Evolutionary conservation across 1,140 invertebrate genomes (phyloP).

Genomic region (Cydia pomonella): DNA sequence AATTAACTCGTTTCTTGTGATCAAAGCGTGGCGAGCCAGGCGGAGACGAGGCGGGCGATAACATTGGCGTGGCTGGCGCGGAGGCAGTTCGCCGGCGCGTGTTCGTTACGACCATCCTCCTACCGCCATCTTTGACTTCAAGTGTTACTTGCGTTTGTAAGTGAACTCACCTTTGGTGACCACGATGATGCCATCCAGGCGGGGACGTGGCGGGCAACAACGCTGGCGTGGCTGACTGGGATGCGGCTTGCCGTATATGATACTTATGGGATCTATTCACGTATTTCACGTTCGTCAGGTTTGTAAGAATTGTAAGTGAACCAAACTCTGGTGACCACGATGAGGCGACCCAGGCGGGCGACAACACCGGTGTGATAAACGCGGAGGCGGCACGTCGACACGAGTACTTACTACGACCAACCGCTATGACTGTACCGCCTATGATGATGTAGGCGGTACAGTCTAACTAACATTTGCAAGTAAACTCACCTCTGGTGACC

Average conservation of each 20-base stretch:
- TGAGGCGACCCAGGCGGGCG: too few relatives aligned
- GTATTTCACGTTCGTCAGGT: too few relatives aligned
- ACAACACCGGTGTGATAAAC: too few relatives aligned
- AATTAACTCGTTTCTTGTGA: conserved; percentile 52
- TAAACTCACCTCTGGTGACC: conserved; percentile 63
- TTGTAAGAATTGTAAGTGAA: too few relatives aligned
- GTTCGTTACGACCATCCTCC: conserved; percentile 72
- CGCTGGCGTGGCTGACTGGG: conserved; percentile 72
- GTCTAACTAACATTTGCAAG: too few relatives aligned
- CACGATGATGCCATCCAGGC: conserved; percentile 69
- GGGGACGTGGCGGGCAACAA: conserved; percentile 71
- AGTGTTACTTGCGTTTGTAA: conserved; percentile 44
- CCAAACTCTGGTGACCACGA: too few relatives aligned
- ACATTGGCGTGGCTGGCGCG: conserved; percentile 71
- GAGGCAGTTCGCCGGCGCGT: conserved; percentile 69
- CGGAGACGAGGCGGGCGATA: conserved; percentile 70
- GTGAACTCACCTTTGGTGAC: conserved; percentile 56
- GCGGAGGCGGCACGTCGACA: too few relatives aligned
- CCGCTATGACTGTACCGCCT: conserved; percentile 80
- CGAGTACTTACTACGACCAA: conserved; percentile 73
- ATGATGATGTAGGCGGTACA: too few relatives aligned
- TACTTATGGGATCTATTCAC: too few relatives aligned
- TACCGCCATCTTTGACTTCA: conserved; percentile 77
- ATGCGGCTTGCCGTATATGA: too few relatives aligned
- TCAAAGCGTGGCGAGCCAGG: conserved; percentile 70